These are phyloP conservation scores for Calonectris borealis DNA, from an alignment of 2,113 vertebrate species.

Conservation along the genomic window DNA sequence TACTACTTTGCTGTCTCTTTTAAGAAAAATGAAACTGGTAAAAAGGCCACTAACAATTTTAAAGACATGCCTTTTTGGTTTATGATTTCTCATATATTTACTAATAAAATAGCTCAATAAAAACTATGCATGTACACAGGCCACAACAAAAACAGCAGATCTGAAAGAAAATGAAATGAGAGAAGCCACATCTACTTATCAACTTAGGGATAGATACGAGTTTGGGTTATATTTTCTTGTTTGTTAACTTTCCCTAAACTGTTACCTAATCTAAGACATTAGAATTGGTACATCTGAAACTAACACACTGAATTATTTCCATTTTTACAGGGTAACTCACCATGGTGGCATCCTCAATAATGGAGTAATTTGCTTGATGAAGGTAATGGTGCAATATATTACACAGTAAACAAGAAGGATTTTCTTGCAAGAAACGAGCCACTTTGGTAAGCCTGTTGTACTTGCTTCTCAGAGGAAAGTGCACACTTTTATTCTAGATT, in stretches of 20 bases:
- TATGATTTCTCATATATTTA: not conserved
- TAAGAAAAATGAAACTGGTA: not conserved
- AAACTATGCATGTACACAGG: not conserved
- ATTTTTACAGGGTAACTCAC: slow-evolving; percentile 70
- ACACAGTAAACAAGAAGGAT: slow-evolving; percentile 95
- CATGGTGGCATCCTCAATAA: slow-evolving; percentile 97
- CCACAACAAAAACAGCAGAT: not conserved
- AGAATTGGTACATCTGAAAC: not conserved
- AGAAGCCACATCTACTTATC: not conserved
- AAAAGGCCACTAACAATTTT: not conserved
- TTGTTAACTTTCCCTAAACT: not conserved
- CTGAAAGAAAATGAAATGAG: not conserved
- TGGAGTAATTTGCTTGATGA: slow-evolving; percentile 91
- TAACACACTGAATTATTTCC: not conserved
- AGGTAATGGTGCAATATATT: slow-evolving; percentile 97
- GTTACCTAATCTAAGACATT: not conserved
- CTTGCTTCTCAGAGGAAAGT: slow-evolving; percentile 95
- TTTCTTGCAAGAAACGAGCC: slow-evolving; percentile 94
- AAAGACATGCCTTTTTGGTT: not conserved
- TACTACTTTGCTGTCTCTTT: not conserved
- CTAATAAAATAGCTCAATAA: not conserved
- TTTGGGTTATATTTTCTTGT: not conserved
- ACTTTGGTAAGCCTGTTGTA: slow-evolving; percentile 95
- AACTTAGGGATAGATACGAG: not conserved
- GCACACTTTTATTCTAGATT: slow-evolving; percentile 93